These are phyloP conservation scores for Drosophila micromelanica DNA, from an alignment of 1,140 invertebrate species.

Conservation along the genomic window DNA sequence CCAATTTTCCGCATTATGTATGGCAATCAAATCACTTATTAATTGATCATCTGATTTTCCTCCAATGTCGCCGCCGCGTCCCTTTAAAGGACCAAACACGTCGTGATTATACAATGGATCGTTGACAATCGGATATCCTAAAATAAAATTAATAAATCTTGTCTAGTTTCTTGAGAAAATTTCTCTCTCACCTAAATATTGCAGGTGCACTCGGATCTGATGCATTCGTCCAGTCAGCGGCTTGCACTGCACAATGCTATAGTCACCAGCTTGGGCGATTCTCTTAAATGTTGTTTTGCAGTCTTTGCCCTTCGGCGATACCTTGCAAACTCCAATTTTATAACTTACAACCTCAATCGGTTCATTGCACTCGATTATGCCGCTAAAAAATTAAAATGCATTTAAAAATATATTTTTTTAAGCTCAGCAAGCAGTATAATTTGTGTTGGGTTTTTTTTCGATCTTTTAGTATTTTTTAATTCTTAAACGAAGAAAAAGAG, in stretches of 20 bases:
- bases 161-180: neutral
- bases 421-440: too few relatives aligned
- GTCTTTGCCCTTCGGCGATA: conserved; percentile 94
- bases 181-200: conserved; percentile 87
- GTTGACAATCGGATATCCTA: conserved; percentile 92
- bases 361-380: conserved; percentile 91
- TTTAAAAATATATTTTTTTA: too few relatives aligned
- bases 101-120: conserved; percentile 98
- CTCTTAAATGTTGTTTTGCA: conserved; percentile 95
- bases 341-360: conserved; percentile 97
- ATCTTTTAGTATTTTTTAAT: too few relatives aligned
- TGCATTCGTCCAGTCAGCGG: conserved; percentile 98
- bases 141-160: neutral
- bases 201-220: conserved; percentile 98
- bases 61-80: conserved; percentile 94
- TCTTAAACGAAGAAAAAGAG: too few relatives aligned
- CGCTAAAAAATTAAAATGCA: conserved; percentile 22
- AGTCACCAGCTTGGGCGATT: conserved; percentile 92
- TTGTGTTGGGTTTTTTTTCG: too few relatives aligned
- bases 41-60: conserved; percentile 95
- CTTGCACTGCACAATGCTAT: conserved; percentile 96
- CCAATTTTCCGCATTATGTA: conserved; percentile 97
- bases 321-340: conserved; percentile 97
- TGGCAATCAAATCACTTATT: conserved; percentile 94
- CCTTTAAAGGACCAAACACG: conserved; percentile 96